These are phyloP conservation scores for Netelia virgata DNA, from an alignment of 2,888 invertebrate genomes.

Conservation along the genomic window DNA sequence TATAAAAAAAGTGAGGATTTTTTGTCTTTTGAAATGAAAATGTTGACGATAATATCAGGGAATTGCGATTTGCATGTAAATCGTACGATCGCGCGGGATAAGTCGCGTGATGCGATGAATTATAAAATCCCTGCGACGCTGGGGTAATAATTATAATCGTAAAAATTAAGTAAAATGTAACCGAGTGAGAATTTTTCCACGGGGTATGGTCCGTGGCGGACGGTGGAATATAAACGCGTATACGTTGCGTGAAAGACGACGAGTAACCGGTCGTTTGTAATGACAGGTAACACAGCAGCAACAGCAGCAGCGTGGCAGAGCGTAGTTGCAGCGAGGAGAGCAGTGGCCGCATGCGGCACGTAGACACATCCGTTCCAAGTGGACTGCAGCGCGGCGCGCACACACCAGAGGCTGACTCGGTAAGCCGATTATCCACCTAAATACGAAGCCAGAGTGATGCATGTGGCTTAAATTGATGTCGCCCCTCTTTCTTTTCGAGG, in stretches of 20 bases:
- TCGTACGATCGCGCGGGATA: constrained; percentile 3
- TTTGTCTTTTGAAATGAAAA: too few relatives aligned
- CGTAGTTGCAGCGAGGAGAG: constrained; percentile 36
- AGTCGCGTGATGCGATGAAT: constrained; percentile 33
- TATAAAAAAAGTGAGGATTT: too few relatives aligned
- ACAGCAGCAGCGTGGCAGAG: constrained; percentile 22
- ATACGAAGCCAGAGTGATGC: constrained; percentile 84
- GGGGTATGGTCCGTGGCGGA: not conserved
- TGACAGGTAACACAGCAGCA: constrained; percentile 57
- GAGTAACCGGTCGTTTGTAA: constrained; percentile 70
- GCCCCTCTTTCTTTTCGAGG: constrained; percentile 67
- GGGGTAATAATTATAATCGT: constrained; percentile 18
- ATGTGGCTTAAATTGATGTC: constrained; percentile 83
- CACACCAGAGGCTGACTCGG: constrained; percentile 74
- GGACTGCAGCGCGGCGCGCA: constrained; percentile 72
- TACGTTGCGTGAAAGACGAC: constrained; percentile 51
- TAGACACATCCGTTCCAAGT: constrained; percentile 76
- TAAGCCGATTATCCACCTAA: constrained; percentile 84
- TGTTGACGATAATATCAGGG: too few relatives aligned
- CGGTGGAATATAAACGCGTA: constrained; percentile 15
- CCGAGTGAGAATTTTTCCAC: constrained; percentile 18
- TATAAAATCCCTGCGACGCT: constrained; percentile 1
- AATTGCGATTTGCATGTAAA: too few relatives aligned
- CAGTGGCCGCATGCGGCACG: constrained; percentile 65
- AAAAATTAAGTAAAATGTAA: constrained; percentile 13